Evolutionary conservation across 2,797 vertebrate genomes (phyloP).

Genomic region (Pseudochromis fuscus): DNA sequence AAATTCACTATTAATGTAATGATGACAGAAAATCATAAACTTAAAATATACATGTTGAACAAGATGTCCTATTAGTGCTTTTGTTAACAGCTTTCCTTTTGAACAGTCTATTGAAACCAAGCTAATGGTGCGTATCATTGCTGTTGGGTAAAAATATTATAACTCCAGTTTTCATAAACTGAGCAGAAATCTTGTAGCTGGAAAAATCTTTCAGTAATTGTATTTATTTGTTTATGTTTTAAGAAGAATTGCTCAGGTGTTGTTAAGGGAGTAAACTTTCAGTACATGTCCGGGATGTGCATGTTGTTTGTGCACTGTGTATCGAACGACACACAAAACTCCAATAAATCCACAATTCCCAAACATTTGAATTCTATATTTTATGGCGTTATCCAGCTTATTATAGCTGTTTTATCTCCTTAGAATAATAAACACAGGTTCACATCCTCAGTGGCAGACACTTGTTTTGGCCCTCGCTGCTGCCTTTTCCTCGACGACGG

Average conservation of each 20-base stretch:
- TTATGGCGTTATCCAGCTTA: not conserved
- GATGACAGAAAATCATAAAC: not conserved
- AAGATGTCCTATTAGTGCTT: not conserved
- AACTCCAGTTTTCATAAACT: too few relatives aligned
- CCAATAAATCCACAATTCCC: slow-evolving; percentile 2
- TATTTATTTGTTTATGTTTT: too few relatives aligned
- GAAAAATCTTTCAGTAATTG: too few relatives aligned
- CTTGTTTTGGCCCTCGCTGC: slow-evolving; percentile 12
- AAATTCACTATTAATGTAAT: not conserved
- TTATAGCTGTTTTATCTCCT: not conserved
- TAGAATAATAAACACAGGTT: not conserved
- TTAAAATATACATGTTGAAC: not conserved
- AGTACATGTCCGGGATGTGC: too few relatives aligned
- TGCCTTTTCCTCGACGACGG: slow-evolving; percentile 25
- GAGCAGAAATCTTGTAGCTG: too few relatives aligned
- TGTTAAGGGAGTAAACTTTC: too few relatives aligned
- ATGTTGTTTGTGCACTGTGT: too few relatives aligned
- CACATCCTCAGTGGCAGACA: not conserved
- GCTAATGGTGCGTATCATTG: not conserved
- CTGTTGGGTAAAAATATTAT: not conserved
- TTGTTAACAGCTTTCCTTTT: not conserved
- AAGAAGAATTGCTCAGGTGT: too few relatives aligned
- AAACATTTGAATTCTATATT: not conserved
- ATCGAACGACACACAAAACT: not conserved
- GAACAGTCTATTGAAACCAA: not conserved